Evolutionary conservation across 37 sponge, comb jelly and placozoan genomes (phyloP).

Genomic region (Hormiphora californensis): DNA sequence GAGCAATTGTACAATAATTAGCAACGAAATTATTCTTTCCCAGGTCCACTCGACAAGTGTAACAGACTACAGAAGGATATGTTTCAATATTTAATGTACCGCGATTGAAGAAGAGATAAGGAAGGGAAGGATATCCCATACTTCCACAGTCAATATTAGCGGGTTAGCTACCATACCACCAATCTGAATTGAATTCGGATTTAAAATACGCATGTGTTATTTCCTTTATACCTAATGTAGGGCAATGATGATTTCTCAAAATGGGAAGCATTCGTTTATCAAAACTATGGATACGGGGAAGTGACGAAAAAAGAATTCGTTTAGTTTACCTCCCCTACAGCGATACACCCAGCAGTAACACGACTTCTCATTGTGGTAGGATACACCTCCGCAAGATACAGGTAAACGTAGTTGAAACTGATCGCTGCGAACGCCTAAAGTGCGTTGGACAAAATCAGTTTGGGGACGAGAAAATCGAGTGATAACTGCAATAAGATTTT

Average conservation of each 20-base stretch:
- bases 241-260: no score
- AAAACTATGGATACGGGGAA: no score
- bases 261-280: no score
- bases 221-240: no score
- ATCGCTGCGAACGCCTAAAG: conserved; percentile 47
- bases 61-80: neutral
- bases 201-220: no score
- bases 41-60: no score
- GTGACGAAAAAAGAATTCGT: no score
- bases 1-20: neutral
- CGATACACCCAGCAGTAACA: conserved; percentile 3
- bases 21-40: neutral
- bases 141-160: neutral
- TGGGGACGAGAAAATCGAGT: no score
- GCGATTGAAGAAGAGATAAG: neutral
- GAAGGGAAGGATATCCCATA: conserved; percentile 8
- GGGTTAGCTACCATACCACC: conserved; percentile 27
- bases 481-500: no score
- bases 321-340: neutral
- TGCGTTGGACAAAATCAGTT: no score
- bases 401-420: conserved; percentile 26
- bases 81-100: neutral
- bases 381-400: conserved; percentile 28
- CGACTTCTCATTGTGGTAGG: conserved; percentile 12
- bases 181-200: no score